These are phyloP conservation scores for Syrrhaptes paradoxus DNA, from an alignment of 2,113 vertebrate genomes.

Conservation along the genomic window DNA sequence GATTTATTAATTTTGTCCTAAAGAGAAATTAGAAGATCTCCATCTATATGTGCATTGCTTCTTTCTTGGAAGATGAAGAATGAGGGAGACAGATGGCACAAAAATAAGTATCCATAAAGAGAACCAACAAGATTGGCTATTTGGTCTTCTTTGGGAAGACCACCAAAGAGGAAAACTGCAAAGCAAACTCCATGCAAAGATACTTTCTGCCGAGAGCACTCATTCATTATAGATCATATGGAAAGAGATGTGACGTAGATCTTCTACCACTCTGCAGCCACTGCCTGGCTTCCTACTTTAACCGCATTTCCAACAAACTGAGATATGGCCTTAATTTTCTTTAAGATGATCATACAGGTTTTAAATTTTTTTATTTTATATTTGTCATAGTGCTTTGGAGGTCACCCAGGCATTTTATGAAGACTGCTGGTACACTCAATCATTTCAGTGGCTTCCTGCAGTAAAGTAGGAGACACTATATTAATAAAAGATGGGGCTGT, in stretches of 20 bases:
- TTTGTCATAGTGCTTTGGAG: constrained; percentile 40
- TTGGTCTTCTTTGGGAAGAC: background rate
- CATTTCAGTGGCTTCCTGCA: constrained; percentile 56
- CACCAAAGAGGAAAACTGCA: background rate
- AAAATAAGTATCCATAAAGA: background rate
- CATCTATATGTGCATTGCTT: background rate
- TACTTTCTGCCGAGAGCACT: background rate
- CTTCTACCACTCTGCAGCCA: background rate
- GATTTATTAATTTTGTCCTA: background rate
- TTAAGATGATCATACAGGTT: constrained; percentile 22
- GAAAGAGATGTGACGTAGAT: background rate
- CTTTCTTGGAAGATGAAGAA: background rate
- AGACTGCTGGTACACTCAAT: constrained; percentile 51
- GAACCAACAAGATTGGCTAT: background rate
- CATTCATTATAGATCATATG: background rate
- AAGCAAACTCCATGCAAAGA: background rate
- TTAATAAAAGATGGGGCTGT: constrained; percentile 59
- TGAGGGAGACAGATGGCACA: background rate
- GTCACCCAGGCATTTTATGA: constrained; percentile 52
- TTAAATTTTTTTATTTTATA: constrained; percentile 27
- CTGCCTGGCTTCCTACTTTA: constrained; percentile 4
- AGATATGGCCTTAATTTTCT: constrained; percentile 30
- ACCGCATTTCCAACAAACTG: constrained; percentile 6
- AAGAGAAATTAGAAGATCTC: background rate
- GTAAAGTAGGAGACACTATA: constrained; percentile 56